Evolutionary conservation across 1,140 invertebrate genomes (phyloP), one percentile per base, ranked within the genome.

Genomic region (Mamestra configurata): DNA sequence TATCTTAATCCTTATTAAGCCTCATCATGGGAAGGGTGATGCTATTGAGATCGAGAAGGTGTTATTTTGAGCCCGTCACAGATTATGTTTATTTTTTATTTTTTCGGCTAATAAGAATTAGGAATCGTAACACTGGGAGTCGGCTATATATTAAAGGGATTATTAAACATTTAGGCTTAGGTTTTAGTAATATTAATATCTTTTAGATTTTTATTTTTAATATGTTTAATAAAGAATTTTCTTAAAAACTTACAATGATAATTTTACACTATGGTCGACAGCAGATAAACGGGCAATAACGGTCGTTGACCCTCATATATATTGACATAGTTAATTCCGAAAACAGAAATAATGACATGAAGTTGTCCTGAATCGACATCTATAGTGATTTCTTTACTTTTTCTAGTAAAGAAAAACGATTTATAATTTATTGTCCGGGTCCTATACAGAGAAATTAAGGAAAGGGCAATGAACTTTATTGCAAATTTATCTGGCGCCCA

Each of bases 1-100:
- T 94, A 94, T 94, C 93, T 94, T 94, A 94, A 94, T 94, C 93
- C 91, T 90, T 93, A 91, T 92, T 94, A 92, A 94, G 89, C 86
- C 86, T 88, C 84, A 86, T 88, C 90, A 85, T 81, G 84, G 77
- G 81, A 90, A 87, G 88, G 88, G 89, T 87, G 88, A 87, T 84
- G 91, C 84, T 87, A 90, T 90, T 91, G 88, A 87, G 84, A 88
- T 82, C n/a, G 81, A 84, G 85, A 84, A 91, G 90, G 91, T 94
- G 92, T 94, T 93, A 91, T 92, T 92, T 89, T 90, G 88, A 88
- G 79, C 80, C 86, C 85, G 86, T 92, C 84, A 81, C 61, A 89
- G 90, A 94, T 94, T 93, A 92, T 88, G 84, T 88, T 84, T 88
- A 86, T 49, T 70, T 87, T 90, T 80, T 82, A 77, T 82, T 89